phyloP scores from a whole-genome alignment of 92 coral and sea anemone species.

The Scolanthus callimorphus region DNA sequence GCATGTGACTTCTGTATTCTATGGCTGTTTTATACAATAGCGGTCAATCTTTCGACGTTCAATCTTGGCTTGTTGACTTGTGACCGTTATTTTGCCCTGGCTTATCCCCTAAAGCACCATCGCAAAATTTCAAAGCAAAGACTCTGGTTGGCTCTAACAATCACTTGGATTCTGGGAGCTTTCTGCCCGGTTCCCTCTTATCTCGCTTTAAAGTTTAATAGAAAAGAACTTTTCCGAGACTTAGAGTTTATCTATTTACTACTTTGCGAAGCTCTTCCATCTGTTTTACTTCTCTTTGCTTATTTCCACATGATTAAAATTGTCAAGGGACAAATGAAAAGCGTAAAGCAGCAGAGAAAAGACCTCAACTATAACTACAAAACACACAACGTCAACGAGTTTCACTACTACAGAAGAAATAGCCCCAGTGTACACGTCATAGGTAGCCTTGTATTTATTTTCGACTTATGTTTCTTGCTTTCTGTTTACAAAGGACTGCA shows the following conservation, averaged over 20 bases:
- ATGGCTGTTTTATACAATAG: neutral
- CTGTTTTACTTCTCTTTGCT: neutral
- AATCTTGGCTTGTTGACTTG: neutral
- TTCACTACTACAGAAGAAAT: too few relatives aligned
- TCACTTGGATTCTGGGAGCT: neutral
- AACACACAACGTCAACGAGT: neutral
- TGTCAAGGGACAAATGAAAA: neutral
- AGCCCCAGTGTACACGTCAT: neutral
- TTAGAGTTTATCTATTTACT: neutral
- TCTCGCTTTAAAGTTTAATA: neutral
- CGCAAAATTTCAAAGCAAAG: neutral
- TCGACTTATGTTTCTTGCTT: neutral
- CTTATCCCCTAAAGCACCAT: neutral
- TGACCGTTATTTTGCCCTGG: neutral
- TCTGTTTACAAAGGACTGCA: neutral
- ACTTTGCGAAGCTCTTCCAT: neutral
- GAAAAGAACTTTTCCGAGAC: neutral
- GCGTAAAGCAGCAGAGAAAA: neutral
- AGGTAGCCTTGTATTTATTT: neutral
- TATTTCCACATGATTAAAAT: neutral
- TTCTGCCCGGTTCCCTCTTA: neutral
- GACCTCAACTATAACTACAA: neutral
- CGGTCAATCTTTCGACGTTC: neutral
- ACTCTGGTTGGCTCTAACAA: neutral
- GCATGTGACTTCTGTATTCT: neutral